Evolutionary conservation across 2,888 invertebrate genomes (phyloP).

Genomic region (Thera obeliscata): DNA sequence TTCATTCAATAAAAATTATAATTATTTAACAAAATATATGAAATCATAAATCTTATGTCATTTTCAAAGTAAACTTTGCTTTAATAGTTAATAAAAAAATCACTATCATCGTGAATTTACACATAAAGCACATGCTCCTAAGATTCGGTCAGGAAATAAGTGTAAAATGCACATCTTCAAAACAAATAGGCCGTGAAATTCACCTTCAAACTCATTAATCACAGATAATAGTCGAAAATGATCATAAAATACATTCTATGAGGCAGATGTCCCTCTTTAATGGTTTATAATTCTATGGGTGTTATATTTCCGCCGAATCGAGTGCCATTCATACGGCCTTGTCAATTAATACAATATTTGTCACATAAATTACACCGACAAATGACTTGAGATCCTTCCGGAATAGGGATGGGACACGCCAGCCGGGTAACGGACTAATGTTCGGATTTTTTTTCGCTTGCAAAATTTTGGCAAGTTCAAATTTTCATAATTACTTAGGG

Average conservation of each 20-base stretch:
- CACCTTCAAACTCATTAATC: conserved; percentile 43
- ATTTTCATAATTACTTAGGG: too few relatives aligned
- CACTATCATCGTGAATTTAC: too few relatives aligned
- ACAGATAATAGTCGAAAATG: conserved; percentile 34
- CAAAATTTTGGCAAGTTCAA: neutral
- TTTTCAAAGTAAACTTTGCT: too few relatives aligned
- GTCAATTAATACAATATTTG: conserved; percentile 80
- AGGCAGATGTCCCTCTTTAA: conserved; percentile 51
- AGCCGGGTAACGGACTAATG: neutral
- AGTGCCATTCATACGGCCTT: conserved; percentile 55
- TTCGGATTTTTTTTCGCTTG: conserved; percentile 4
- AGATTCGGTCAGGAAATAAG: too few relatives aligned
- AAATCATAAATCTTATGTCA: too few relatives aligned
- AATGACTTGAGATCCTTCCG: conserved; percentile 63
- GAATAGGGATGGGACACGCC: conserved; percentile 27
- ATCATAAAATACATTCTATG: conserved; percentile 18
- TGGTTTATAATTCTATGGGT: conserved; percentile 61
- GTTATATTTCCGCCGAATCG: conserved; percentile 65
- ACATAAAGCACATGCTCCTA: too few relatives aligned
- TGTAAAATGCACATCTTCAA: neutral
- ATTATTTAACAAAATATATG: too few relatives aligned
- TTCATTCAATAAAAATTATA: too few relatives aligned
- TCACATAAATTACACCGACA: conserved; percentile 74
- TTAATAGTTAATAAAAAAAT: too few relatives aligned
- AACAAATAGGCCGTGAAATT: conserved; percentile 31